phyloP scores from a whole-genome alignment of 2,113 vertebrate species.

The Mastomys coucha region DNA sequence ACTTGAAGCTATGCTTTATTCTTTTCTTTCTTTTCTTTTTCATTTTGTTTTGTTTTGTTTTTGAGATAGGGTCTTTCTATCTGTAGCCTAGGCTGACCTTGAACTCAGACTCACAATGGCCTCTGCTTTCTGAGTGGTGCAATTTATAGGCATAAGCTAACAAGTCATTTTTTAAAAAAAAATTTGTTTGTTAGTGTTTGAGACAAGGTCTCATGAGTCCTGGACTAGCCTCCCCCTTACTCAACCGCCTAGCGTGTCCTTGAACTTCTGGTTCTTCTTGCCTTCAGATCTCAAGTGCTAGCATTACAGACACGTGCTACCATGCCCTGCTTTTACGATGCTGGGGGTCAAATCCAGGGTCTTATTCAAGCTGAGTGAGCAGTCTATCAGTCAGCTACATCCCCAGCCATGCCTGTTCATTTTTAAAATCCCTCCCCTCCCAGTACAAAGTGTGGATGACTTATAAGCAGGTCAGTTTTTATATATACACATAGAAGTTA shows the following conservation, averaged over 20 bases:
- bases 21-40: background rate
- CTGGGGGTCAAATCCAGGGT: background rate
- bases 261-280: background rate
- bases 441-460: background rate
- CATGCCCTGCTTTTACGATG: background rate
- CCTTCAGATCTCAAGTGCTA: background rate
- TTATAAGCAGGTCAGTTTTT: background rate
- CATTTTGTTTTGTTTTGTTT: background rate
- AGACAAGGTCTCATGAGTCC: background rate
- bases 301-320: background rate
- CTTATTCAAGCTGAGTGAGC: background rate
- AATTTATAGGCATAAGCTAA: background rate
- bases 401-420: too few relatives aligned
- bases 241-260: too few relatives aligned
- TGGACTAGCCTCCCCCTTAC: background rate
- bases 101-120: background rate
- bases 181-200: background rate
- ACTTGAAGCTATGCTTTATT: background rate
- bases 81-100: background rate
- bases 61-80: background rate
- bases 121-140: background rate
- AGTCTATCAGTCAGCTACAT: background rate
- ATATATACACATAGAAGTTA: background rate
- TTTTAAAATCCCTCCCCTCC: fast-evolving
- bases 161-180: background rate